A percentile compares a stretch with the other conserved stretches of the same genome.
These are phyloP conservation scores for Elmis aenea DNA, from an alignment of 2,888 invertebrate species.

Conservation along the genomic window DNA sequence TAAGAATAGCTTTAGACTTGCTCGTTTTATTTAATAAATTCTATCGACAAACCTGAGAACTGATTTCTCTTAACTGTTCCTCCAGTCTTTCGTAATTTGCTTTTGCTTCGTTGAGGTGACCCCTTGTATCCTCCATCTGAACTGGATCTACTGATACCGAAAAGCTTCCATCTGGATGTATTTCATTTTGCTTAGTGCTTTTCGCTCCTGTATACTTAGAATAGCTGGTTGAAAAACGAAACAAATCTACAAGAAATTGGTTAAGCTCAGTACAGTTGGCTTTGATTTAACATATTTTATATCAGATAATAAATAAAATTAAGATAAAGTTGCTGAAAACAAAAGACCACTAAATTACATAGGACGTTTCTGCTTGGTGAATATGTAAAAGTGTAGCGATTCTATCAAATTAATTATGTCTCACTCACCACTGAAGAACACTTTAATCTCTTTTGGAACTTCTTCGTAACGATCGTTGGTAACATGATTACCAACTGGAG, in stretches of 20 bases:
- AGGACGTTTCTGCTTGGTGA: too few species aligned
- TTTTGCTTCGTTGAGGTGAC: constrained; percentile 30
- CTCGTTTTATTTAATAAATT: too few species aligned
- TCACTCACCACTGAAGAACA: constrained; percentile 62
- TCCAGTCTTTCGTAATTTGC: constrained; percentile 24
- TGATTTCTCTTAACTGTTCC: constrained; percentile 37
- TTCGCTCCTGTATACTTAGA: constrained; percentile 63
- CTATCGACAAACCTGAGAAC: constrained; percentile 40
- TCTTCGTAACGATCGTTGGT: constrained; percentile 56
- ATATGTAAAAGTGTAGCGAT: too few species aligned
- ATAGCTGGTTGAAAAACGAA: constrained; percentile 52
- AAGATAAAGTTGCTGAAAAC: too few species aligned
- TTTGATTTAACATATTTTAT: neutral
- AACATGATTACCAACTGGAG: constrained; percentile 64
- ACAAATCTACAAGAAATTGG: constrained; percentile 48
- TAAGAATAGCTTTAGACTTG: too few species aligned
- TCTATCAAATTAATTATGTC: too few species aligned
- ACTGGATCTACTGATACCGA: constrained; percentile 56
- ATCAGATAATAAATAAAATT: neutral
- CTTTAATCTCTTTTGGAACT: constrained; percentile 55
- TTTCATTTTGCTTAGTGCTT: constrained; percentile 54
- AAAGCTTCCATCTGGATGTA: constrained; percentile 52
- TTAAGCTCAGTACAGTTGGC: too few species aligned
- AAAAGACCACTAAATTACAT: too few species aligned
- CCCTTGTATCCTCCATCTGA: constrained; percentile 43